Evolutionary conservation across 2,797 vertebrate genomes (phyloP), one percentile per base, ranked within the genome.

Genomic region (Enteromius paludinosus): DNA sequence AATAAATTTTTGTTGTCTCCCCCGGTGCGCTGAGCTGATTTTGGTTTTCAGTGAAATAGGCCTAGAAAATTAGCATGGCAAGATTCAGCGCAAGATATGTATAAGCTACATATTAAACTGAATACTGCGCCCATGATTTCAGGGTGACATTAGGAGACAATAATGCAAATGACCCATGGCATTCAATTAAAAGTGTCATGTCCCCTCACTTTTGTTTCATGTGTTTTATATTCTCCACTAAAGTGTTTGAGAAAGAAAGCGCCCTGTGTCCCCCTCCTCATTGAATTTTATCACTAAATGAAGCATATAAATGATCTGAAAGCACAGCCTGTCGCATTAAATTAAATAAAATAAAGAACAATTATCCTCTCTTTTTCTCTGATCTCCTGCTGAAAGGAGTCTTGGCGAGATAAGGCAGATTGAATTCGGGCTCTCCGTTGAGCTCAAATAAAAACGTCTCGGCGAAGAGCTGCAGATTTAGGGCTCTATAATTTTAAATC

Each of bases 221-320:
- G 69, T 80, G 78, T 90, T 90, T 90, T 90, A 91, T 90, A 76
- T 90, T 89, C 91, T 89, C 77, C 38, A 83, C 75, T 91, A 86
- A 87, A 92, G 92, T 93, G 92, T 91, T 91, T 90, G 38, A 54
- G 79, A 72, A 89, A 90, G 85, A 89, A 90, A 88, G 85, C 88
- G 83, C 72, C 85, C 81, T 85, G 79, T 90, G 86, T 86, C 73
- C 89, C 89, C 66, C 89, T 78, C 52, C 90, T 93, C 93, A 86
- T 84, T 90, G 94, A 94, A 93, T 94, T 95, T 94, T 93, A 95
- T 95, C 94, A 92, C 91, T 92, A 95, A 96, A 96, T 95, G 93
- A 96, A 93, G 96, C 95, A 95, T 95, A 92, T 93, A 93, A 96
- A 95, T 94, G 92, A 95, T 91, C 94, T 95, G 92, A 93, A 95